Conservation (phyloP, 2,113 vertebrate genomes). For the Petaurus breviceps region DNA sequence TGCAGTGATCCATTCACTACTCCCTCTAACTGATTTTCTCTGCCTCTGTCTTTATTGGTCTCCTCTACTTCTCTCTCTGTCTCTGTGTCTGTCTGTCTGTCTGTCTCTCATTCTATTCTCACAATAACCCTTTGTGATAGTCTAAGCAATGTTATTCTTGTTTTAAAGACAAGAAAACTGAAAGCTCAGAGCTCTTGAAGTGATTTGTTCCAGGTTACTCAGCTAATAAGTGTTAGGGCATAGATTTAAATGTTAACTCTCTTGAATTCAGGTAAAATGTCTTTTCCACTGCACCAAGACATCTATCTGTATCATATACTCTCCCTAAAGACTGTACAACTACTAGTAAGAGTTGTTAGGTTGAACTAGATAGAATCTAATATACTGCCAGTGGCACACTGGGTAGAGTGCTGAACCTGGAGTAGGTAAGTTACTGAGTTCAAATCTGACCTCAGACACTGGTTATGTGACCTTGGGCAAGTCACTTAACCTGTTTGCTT, state of each 20-base stretch:
- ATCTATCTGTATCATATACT: neutral
- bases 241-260: neutral
- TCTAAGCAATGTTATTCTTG: neutral
- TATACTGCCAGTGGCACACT: neutral
- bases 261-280: neutral
- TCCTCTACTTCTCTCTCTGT: neutral
- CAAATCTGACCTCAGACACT: neutral
- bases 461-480: neutral
- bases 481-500: neutral
- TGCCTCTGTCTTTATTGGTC: neutral
- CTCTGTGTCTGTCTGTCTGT: neutral
- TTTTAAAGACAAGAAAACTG: neutral
- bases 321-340: neutral
- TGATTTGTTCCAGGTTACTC: neutral
- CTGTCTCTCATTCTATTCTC: neutral
- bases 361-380: neutral
- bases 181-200: neutral
- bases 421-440: neutral
- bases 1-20: neutral
- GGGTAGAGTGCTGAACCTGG: neutral
- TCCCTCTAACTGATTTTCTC: neutral
- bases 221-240: neutral
- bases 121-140: neutral
- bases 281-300: neutral
- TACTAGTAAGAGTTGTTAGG: neutral